phyloP scores from a whole-genome alignment of 2,888 invertebrate genomes.

The Cremastinae sp. region DNA sequence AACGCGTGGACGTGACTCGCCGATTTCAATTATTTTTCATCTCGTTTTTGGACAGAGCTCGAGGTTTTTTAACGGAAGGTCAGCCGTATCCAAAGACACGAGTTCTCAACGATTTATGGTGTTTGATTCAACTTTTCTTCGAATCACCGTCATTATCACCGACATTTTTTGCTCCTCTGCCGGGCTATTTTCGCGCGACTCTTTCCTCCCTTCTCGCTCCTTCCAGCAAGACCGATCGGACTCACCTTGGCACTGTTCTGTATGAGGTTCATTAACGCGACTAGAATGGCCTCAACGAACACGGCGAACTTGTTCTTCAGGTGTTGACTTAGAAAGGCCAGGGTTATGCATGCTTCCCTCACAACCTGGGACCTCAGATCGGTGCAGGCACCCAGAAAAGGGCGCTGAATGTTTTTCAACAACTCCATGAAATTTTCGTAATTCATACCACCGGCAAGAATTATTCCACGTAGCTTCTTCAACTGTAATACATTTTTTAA shows the following conservation, averaged over 20 bases:
- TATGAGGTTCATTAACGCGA: constrained; percentile 92
- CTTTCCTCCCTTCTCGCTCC: neutral
- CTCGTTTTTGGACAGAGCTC: constrained; percentile 37
- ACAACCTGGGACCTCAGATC: constrained; percentile 97
- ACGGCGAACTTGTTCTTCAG: constrained; percentile 92
- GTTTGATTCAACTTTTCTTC: neutral
- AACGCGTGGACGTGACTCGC: neutral
- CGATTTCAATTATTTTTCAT: constrained; percentile 34
- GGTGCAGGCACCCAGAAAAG: constrained; percentile 91
- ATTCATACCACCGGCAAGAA: constrained; percentile 90
- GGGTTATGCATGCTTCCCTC: constrained; percentile 96
- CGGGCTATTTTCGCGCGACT: too few relatives aligned
- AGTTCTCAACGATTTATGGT: constrained; percentile 49
- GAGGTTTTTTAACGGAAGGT: constrained; percentile 47
- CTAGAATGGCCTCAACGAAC: constrained; percentile 91
- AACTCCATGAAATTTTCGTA: constrained; percentile 88
- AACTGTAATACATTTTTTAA: constrained; percentile 82
- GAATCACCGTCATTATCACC: constrained; percentile 24
- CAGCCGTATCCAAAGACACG: constrained; percentile 62
- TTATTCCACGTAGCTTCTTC: constrained; percentile 91
- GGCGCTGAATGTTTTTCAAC: constrained; percentile 89
- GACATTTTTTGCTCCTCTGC: neutral
- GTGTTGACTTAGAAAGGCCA: constrained; percentile 94
- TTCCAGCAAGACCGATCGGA: constrained; percentile 4
- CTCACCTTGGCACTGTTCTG: constrained; percentile 96